phyloP scores from a whole-genome alignment of 2,888 invertebrate genomes.

The Axea sp. region DNA sequence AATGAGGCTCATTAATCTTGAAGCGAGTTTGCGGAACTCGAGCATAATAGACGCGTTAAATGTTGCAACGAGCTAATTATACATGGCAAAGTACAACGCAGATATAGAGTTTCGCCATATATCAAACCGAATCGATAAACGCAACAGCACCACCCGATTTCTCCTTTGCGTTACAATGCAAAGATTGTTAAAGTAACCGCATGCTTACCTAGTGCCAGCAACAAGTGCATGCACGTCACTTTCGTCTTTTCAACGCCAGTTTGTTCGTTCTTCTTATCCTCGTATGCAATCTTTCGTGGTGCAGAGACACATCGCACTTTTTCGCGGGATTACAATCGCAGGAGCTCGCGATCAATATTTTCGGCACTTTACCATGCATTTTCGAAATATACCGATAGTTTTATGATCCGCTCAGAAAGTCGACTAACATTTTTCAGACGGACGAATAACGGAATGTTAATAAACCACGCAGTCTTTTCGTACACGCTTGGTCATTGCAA shows the following conservation, averaged over 20 bases:
- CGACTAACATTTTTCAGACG: no score
- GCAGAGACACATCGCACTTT: constrained; percentile 23
- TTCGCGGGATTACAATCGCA: background rate
- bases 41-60: constrained; percentile 59
- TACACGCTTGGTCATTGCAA: no score
- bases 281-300: constrained; percentile 35
- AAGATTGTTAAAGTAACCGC: constrained; percentile 56
- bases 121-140: constrained; percentile 56
- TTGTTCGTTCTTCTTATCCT: constrained; percentile 50
- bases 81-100: constrained; percentile 36
- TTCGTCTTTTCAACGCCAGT: constrained; percentile 40
- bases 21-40: constrained; percentile 58
- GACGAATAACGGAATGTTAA: no score
- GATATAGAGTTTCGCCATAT: constrained; percentile 56
- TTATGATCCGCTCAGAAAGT: constrained; percentile 9
- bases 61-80: constrained; percentile 60
- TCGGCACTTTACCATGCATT: constrained; percentile 13
- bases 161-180: constrained; percentile 51
- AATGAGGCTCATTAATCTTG: constrained; percentile 58
- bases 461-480: no score
- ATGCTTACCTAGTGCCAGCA: constrained; percentile 54
- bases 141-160: constrained; percentile 33
- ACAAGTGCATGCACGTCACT: constrained; percentile 59
- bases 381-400: constrained; percentile 21
- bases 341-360: constrained; percentile 17